Evolutionary conservation across 2,888 invertebrate species (phyloP).

Genomic region (Listrodromus nycthemerus): DNA sequence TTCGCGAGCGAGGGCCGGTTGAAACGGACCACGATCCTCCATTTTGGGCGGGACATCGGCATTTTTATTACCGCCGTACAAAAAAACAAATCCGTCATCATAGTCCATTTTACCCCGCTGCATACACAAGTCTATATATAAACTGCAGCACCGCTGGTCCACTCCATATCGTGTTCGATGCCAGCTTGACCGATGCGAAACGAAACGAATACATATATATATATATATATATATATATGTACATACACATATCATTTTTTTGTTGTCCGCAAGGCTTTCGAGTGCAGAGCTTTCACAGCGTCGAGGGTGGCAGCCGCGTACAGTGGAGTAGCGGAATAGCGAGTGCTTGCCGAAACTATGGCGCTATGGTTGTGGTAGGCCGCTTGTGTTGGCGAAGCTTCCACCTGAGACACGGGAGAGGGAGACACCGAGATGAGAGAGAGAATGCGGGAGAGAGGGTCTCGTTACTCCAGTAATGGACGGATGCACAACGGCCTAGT

Average conservation of each 20-base stretch:
- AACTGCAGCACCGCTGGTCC: not conserved
- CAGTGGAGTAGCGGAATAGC: slow-evolving; percentile 36
- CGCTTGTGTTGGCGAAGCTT: slow-evolving; percentile 48
- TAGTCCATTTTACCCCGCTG: not conserved
- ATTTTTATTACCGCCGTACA: not conserved
- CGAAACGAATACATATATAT: slow-evolving; percentile 9
- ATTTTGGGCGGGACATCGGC: not conserved
- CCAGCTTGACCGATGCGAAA: slow-evolving; percentile 46
- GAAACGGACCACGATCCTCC: not conserved
- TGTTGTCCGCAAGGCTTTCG: slow-evolving; percentile 18
- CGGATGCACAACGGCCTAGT: slow-evolving; percentile 65
- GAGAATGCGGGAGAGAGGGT: slow-evolving; percentile 22
- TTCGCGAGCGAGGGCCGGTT: not conserved
- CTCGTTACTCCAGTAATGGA: slow-evolving; percentile 68
- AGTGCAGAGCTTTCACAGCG: slow-evolving; percentile 36
- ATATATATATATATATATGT: not conserved
- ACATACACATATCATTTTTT: not conserved
- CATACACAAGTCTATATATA: slow-evolving; percentile 1
- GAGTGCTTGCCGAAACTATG: slow-evolving; percentile 45
- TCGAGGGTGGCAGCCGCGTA: slow-evolving; percentile 35
- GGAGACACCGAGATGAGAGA: slow-evolving; percentile 1
- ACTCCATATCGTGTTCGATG: slow-evolving; percentile 22
- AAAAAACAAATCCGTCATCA: not conserved
- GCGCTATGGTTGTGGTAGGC: slow-evolving; percentile 45
- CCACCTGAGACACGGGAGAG: slow-evolving; percentile 63